These are phyloP conservation scores for Camelus bactrianus DNA, from an alignment of 2,113 vertebrate genomes.

Conservation along the genomic window DNA sequence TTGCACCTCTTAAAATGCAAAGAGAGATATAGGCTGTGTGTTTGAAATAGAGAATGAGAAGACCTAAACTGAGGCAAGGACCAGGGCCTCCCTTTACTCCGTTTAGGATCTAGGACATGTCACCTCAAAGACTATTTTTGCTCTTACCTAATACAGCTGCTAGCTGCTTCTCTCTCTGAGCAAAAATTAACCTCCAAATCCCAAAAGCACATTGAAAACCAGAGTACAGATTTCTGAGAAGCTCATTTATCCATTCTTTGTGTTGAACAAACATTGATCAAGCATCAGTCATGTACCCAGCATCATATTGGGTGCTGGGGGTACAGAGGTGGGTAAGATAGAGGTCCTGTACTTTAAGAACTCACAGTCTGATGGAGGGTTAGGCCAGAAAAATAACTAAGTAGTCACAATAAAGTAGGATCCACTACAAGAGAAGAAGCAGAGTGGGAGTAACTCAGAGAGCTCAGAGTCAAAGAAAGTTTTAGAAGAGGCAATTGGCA, in stretches of 20 bases:
- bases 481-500: neutral
- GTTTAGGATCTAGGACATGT: neutral
- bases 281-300: neutral
- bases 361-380: neutral
- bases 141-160: neutral
- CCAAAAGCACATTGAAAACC: neutral
- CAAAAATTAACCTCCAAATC: conserved; percentile 16
- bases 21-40: neutral
- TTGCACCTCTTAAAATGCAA: neutral
- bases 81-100: neutral
- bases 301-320: neutral
- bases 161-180: conserved; percentile 31
- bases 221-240: neutral
- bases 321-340: neutral
- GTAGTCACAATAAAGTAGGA: neutral
- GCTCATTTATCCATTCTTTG: neutral
- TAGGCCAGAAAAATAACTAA: neutral
- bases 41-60: neutral
- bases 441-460: neutral
- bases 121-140: neutral
- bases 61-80: neutral
- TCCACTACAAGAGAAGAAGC: neutral
- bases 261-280: conserved; percentile 22
- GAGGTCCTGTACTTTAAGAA: neutral
- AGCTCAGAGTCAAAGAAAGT: neutral